Conservation (phyloP, 1,140 invertebrate genomes). For the Atopsyche davidsoni region DNA sequence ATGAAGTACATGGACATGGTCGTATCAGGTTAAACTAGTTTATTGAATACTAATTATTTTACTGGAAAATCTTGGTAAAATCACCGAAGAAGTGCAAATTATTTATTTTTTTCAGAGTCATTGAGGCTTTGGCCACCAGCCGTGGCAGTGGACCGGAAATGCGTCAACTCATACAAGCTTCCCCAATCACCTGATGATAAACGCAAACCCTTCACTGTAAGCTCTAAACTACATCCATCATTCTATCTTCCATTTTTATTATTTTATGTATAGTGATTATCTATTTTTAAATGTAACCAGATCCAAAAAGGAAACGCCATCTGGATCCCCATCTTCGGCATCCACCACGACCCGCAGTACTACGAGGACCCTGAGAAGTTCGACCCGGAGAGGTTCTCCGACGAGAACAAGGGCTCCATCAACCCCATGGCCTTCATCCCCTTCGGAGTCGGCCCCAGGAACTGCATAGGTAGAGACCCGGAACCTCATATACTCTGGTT, state of each 20-base stretch:
- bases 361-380: conserved; percentile 50
- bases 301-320: conserved; percentile 22
- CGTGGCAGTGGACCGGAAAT: conserved; percentile 41
- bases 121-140: conserved; percentile 53
- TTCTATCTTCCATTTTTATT: too few species aligned
- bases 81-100: too few species aligned
- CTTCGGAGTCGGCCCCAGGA: conserved; percentile 43
- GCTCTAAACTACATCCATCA: too few species aligned
- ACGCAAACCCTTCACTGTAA: not conserved
- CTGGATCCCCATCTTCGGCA: conserved; percentile 40
- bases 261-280: too few species aligned
- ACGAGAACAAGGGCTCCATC: conserved; percentile 36
- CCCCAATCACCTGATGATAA: not conserved
- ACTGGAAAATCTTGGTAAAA: too few species aligned
- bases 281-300: too few species aligned
- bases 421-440: conserved; percentile 35
- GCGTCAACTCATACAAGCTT: conserved; percentile 34
- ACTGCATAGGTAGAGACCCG: conserved; percentile 51
- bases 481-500: too few species aligned
- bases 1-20: conserved; percentile 52
- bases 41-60: too few species aligned
- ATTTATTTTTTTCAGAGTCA: conserved; percentile 39
- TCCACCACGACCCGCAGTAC: conserved; percentile 46
- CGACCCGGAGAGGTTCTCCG: conserved; percentile 47
- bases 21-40: conserved; percentile 46